Evolutionary conservation across 2,113 vertebrate species (phyloP).

Genomic region (Polyodon spathula): DNA sequence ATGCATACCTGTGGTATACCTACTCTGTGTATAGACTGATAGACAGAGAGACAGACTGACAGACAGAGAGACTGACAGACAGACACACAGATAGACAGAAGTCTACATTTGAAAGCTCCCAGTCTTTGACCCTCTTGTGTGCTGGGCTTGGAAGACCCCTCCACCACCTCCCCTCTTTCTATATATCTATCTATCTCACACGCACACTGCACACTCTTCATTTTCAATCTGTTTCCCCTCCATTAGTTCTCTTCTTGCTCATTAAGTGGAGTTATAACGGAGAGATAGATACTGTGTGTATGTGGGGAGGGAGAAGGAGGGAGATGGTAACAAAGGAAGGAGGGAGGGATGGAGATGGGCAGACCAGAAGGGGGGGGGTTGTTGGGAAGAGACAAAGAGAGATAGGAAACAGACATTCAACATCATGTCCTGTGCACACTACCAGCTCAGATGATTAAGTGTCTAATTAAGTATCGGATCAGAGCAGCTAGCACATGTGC

Average conservation of each 20-base stretch:
- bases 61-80: neutral
- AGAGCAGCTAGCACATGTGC: constrained; percentile 42
- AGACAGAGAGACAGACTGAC: neutral
- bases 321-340: neutral
- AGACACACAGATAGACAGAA: too few relatives aligned
- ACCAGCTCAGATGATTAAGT: constrained; percentile 39
- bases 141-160: too few relatives aligned
- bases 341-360: neutral
- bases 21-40: too few relatives aligned
- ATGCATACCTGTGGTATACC: too few relatives aligned
- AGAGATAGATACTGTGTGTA: neutral
- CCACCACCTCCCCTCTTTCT: too few relatives aligned
- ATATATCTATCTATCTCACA: neutral
- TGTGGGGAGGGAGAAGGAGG: neutral
- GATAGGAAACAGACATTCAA: constrained; percentile 5
- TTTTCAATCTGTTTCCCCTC: neutral
- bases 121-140: neutral
- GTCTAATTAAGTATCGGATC: constrained; percentile 44
- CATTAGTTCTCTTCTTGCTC: neutral
- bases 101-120: too few relatives aligned
- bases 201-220: neutral
- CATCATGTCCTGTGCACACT: constrained; percentile 26
- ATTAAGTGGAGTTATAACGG: neutral
- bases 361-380: too few relatives aligned
- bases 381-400: neutral